Percentiles rank a stretch among this genome's conserved stretches.
Evolutionary conservation across 2,797 vertebrate genomes (phyloP).

Genomic region (Leptatherina wallacei): DNA sequence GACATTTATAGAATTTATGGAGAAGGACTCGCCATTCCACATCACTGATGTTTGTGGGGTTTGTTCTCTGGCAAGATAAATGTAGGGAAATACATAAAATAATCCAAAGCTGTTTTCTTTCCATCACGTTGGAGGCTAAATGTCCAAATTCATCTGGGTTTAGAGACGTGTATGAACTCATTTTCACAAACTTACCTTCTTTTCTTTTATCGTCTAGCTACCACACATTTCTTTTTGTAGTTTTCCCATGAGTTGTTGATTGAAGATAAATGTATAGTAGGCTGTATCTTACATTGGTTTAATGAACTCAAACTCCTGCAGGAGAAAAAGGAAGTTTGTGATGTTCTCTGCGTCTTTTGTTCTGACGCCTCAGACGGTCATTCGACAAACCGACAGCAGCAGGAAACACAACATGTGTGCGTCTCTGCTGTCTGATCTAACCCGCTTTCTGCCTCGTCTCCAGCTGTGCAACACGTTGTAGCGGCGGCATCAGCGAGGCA

Average conservation of each 20-base stretch:
- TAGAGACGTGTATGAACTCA: constrained; percentile 33
- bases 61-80: constrained; percentile 60
- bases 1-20: constrained; percentile 83
- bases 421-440: constrained; percentile 55
- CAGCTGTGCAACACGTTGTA: constrained; percentile 64
- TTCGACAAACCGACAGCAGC: constrained; percentile 31
- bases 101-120: constrained; percentile 60
- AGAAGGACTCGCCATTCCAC: constrained; percentile 71
- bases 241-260: not conserved
- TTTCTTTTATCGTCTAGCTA: constrained; percentile 1
- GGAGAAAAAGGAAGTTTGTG: not conserved
- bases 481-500: constrained; percentile 49
- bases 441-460: constrained; percentile 46
- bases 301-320: not conserved
- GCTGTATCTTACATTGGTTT: not conserved
- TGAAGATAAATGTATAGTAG: not conserved
- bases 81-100: constrained; percentile 58
- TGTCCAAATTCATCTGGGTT: constrained; percentile 56
- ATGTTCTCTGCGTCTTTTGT: constrained; percentile 30
- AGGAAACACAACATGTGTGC: constrained; percentile 58
- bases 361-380: constrained; percentile 63
- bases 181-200: constrained; percentile 36
- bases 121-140: constrained; percentile 44
- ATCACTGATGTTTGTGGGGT: constrained; percentile 76
- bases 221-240: not conserved